Evolutionary conservation across 2,113 vertebrate species (phyloP).

Genomic region (Larimichthys crocea): DNA sequence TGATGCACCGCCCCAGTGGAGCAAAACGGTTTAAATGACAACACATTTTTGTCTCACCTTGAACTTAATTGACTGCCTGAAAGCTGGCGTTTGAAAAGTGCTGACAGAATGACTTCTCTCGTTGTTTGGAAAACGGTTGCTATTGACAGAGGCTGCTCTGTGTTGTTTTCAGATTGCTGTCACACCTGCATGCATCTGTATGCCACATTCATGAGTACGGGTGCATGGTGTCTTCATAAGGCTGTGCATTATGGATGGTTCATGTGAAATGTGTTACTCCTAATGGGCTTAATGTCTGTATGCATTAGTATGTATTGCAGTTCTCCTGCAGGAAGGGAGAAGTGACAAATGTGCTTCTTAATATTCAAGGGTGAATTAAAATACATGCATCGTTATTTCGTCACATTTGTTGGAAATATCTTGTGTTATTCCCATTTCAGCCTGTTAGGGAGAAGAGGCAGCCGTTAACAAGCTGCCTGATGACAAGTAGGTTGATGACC

Average conservation of each 20-base stretch:
- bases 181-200: conserved; percentile 35
- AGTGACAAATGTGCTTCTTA: conserved; percentile 16
- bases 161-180: conserved; percentile 50
- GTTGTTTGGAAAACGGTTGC: conserved; percentile 50
- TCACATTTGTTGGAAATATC: not conserved
- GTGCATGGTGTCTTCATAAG: conserved; percentile 10
- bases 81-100: conserved; percentile 73
- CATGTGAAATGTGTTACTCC: conserved; percentile 16
- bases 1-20: conserved; percentile 70
- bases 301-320: conserved; percentile 42
- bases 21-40: conserved; percentile 79
- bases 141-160: conserved; percentile 41
- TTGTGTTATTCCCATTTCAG: conserved; percentile 10
- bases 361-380: conserved; percentile 13
- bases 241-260: conserved; percentile 25
- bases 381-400: conserved; percentile 26
- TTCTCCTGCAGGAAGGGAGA: conserved; percentile 20
- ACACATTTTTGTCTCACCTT: conserved; percentile 84
- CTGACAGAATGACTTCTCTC: conserved; percentile 73
- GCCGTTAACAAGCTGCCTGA: conserved; percentile 57
- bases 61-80: conserved; percentile 84
- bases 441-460: conserved; percentile 4
- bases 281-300: conserved; percentile 44
- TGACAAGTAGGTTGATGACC: conserved; percentile 54
- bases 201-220: conserved; percentile 20